Conservation (phyloP, 2,113 vertebrate species). For the Morone saxatilis region DNA sequence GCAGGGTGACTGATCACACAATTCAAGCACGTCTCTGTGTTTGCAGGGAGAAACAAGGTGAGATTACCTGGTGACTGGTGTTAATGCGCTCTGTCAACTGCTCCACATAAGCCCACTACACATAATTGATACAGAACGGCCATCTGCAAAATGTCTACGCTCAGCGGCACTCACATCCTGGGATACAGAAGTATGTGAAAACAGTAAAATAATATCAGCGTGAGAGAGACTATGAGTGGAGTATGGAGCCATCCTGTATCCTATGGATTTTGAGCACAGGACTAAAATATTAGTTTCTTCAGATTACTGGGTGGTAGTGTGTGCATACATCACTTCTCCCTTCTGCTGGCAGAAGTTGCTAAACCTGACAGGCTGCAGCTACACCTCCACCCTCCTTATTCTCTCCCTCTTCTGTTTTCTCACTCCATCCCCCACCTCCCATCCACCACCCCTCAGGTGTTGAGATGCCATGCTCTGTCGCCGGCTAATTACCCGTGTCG, state of each 20-base stretch:
- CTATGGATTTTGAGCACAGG: not conserved
- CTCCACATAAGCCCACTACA: constrained; percentile 3
- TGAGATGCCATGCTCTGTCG: constrained; percentile 47
- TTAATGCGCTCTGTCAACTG: constrained; percentile 31
- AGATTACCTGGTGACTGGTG: constrained; percentile 18
- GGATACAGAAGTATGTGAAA: not conserved
- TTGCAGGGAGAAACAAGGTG: constrained; percentile 22
- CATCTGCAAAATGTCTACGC: constrained; percentile 7
- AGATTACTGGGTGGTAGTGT: constrained; percentile 25
- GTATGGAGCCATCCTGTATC: constrained; percentile 12
- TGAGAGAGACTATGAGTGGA: constrained; percentile 8
- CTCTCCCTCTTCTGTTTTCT: constrained; percentile 9
- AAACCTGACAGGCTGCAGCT: constrained; percentile 45
- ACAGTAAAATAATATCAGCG: constrained; percentile 5
- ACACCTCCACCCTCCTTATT: not conserved
- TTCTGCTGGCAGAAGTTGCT: constrained; percentile 32
- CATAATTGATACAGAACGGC: constrained; percentile 15
- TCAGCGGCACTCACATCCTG: not conserved
- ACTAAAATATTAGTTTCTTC: constrained; percentile 25
- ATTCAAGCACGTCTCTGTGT: not conserved
- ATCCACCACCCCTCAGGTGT: constrained; percentile 43
- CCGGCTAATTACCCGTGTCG: constrained; percentile 68
- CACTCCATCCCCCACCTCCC: not conserved
- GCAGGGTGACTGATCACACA: constrained; percentile 12
- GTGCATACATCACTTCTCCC: constrained; percentile 11